phyloP scores from a whole-genome alignment of 2,113 vertebrate genomes.

The Charina bottae region DNA sequence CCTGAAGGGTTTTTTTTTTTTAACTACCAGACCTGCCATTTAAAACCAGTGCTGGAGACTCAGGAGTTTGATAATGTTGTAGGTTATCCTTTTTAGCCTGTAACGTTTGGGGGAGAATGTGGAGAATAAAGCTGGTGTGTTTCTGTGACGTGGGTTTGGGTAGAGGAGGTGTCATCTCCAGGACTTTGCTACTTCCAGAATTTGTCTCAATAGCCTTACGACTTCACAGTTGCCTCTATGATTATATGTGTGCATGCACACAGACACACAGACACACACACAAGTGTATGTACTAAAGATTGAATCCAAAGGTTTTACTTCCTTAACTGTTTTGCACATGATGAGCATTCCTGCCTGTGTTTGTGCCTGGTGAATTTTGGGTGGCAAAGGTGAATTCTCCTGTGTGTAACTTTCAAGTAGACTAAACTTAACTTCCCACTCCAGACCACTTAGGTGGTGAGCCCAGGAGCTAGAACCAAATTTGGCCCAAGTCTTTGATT shows the following conservation, averaged over 20 bases:
- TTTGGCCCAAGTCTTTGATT: not conserved
- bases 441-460: not conserved
- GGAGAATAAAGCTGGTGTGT: not conserved
- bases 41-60: constrained; percentile 2
- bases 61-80: not conserved
- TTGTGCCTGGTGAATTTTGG: constrained; percentile 9
- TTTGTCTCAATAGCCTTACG: constrained; percentile 77
- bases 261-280: constrained; percentile 62
- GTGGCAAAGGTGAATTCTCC: constrained; percentile 10
- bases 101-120: fast-evolving
- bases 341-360: not conserved
- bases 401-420: not conserved
- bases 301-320: constrained; percentile 71
- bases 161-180: not conserved
- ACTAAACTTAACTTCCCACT: not conserved
- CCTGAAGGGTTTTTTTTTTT: not conserved
- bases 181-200: constrained; percentile 47
- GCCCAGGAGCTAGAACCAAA: fast-evolving
- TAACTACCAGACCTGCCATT: not conserved
- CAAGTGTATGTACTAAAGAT: constrained; percentile 73
- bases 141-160: not conserved
- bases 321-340: constrained; percentile 58
- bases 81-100: not conserved
- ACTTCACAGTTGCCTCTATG: constrained; percentile 82
- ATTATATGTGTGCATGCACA: constrained; percentile 58